Percentiles rank a stretch among this genome's conserved stretches.
phyloP scores from a whole-genome alignment of 2,797 vertebrate genomes.

The Potorous gilbertii region DNA sequence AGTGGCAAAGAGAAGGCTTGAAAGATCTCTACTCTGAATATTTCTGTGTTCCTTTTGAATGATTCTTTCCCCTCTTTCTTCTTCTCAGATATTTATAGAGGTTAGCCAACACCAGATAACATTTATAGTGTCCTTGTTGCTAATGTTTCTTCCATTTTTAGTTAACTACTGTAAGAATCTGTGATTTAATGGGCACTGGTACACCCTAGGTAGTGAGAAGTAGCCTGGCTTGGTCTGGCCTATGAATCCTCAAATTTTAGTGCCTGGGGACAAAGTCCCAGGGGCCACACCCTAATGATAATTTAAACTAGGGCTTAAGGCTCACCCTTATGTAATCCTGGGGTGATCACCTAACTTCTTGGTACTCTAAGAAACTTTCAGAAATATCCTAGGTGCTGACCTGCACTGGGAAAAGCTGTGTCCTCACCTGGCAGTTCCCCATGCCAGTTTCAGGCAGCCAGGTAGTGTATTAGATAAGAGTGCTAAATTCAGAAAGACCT shows the following conservation, averaged over 20 bases:
- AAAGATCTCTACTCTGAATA: slow-evolving; percentile 2
- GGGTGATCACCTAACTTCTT: too few species aligned
- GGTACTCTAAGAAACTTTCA: background rate
- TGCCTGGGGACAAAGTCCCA: background rate
- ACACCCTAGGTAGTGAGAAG: background rate
- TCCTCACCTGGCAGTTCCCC: background rate
- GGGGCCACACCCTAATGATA: background rate
- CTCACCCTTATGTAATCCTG: background rate
- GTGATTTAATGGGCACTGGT: background rate
- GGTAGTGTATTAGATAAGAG: background rate
- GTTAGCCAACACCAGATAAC: slow-evolving; percentile 24
- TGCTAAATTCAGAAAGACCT: background rate
- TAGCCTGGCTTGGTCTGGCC: too few species aligned
- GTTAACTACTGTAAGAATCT: background rate
- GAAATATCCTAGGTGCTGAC: background rate
- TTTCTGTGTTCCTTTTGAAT: background rate
- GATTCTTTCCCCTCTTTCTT: background rate
- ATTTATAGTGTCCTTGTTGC: background rate
- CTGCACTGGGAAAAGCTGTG: background rate
- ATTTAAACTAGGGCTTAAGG: background rate
- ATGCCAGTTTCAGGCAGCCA: background rate
- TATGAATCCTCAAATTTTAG: background rate
- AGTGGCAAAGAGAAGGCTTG: background rate
- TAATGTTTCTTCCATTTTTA: slow-evolving; percentile 4
- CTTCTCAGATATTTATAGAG: background rate